Evolutionary conservation across 2,888 invertebrate species (phyloP).

Genomic region (Tanytarsus gracilentus): DNA sequence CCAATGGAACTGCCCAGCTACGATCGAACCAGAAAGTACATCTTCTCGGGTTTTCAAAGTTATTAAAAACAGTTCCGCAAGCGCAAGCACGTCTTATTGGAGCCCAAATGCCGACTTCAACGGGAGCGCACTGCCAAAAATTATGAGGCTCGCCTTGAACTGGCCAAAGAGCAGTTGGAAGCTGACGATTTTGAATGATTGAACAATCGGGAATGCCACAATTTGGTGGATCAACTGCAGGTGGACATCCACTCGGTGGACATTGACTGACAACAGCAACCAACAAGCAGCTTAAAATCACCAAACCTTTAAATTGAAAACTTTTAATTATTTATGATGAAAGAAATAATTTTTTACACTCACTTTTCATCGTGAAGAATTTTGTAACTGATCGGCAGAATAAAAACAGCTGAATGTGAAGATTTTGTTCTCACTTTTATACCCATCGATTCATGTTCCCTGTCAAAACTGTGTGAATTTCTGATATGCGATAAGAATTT

Average conservation of each 20-base stretch:
- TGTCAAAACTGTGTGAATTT: no score
- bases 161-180: not conserved
- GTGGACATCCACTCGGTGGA: not conserved
- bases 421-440: no score
- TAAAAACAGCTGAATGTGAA: no score
- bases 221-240: not conserved
- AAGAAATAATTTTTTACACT: no score
- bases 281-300: not conserved
- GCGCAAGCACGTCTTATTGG: not conserved
- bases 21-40: not conserved
- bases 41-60: not conserved
- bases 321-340: no score
- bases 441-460: no score
- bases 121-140: not conserved
- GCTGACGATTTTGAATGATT: not conserved
- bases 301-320: no score
- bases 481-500: no score
- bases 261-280: not conserved
- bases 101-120: not conserved
- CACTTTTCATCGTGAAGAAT: no score
- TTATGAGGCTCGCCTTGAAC: not conserved
- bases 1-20: not conserved
- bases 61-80: slow-evolving; percentile 5
- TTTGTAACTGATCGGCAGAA: no score
- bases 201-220: not conserved